phyloP scores from a whole-genome alignment of 2,113 vertebrate species.

The Phylloscopus trochiloides region DNA sequence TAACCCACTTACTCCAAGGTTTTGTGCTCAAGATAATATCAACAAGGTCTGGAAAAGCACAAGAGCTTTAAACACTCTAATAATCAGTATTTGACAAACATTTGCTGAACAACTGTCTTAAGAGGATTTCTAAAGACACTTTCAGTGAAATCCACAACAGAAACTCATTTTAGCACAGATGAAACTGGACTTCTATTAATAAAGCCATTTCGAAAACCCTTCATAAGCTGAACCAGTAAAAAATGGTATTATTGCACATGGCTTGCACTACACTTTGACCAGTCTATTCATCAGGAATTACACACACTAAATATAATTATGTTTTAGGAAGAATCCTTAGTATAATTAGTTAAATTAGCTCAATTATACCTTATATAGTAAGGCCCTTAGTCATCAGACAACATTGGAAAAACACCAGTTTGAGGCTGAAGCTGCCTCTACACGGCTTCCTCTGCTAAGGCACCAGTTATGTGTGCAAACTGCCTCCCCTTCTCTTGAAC shows the following conservation, averaged over 20 bases:
- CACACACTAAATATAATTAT: neutral
- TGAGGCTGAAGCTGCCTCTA: neutral
- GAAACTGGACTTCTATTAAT: neutral
- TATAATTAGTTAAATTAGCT: neutral
- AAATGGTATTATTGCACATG: neutral
- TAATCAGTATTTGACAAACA: neutral
- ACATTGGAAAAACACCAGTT: neutral
- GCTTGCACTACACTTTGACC: neutral
- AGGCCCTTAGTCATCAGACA: neutral
- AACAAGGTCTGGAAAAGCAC: neutral
- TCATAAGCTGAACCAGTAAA: neutral
- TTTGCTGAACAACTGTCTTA: neutral
- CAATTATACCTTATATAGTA: neutral
- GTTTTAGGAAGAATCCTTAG: neutral
- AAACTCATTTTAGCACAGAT: neutral
- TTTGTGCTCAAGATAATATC: neutral
- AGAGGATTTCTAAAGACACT: neutral
- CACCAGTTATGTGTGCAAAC: neutral
- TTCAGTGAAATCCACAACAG: neutral
- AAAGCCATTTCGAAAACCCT: neutral
- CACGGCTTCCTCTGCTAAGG: neutral
- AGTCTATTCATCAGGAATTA: neutral
- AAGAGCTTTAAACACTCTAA: neutral
- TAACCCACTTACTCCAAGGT: neutral
- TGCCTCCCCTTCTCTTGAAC: neutral